Evolutionary conservation across 1,140 invertebrate species (phyloP).

Genomic region (Stegodyphus mimosarum): DNA sequence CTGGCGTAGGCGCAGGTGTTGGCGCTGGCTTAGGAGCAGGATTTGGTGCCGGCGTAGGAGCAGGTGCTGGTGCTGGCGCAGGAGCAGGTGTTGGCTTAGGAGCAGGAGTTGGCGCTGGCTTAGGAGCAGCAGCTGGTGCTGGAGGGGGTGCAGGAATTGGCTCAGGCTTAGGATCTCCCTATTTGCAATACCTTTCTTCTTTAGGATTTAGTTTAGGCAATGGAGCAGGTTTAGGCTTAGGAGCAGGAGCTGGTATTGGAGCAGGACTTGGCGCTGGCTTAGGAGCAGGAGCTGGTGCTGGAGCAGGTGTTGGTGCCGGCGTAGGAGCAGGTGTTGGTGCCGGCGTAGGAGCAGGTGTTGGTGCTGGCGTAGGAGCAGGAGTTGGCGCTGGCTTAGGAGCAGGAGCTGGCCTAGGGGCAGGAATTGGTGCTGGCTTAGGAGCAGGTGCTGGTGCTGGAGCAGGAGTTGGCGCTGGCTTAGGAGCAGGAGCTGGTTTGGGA

Average conservation of each 20-base stretch:
- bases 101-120: neutral
- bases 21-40: neutral
- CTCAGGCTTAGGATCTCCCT: too few species aligned
- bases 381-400: neutral
- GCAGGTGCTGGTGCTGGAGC: neutral
- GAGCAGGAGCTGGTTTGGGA: slow-evolving; percentile 7
- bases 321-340: neutral
- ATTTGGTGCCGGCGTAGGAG: neutral
- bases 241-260: neutral
- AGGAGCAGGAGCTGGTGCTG: neutral
- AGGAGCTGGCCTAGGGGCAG: too few species aligned
- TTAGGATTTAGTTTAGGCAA: neutral
- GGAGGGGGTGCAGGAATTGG: too few species aligned
- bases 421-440: neutral
- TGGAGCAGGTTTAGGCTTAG: neutral
- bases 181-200: neutral
- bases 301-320: neutral
- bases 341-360: neutral
- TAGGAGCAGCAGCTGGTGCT: neutral
- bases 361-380: neutral
- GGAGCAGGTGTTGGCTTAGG: neutral
- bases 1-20: neutral
- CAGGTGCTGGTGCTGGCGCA: slow-evolving; percentile 1
- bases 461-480: neutral
- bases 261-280: too few species aligned